A percentile compares a stretch with the other conserved stretches of the same genome.
Evolutionary conservation across 2,888 invertebrate species (phyloP).

Genomic region (Lithodes maja): DNA sequence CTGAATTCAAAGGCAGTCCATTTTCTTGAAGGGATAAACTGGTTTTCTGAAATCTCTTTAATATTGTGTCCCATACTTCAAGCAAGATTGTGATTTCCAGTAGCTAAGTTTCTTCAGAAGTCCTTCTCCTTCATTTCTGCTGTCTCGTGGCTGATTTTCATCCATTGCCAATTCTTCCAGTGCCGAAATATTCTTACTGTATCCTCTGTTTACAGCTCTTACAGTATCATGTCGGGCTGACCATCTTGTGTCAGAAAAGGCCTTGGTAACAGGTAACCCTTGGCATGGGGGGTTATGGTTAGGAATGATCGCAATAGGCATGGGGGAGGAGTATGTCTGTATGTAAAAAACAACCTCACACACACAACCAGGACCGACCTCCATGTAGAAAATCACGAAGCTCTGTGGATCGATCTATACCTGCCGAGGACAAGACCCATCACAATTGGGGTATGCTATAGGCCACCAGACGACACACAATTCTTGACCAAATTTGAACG

Average conservation of each 20-base stretch:
- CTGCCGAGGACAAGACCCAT: too few relatives aligned
- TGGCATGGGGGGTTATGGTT: too few relatives aligned
- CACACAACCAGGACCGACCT: too few relatives aligned
- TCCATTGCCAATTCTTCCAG: slow-evolving; percentile 26
- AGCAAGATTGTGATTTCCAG: slow-evolving; percentile 5
- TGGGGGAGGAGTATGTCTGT: too few relatives aligned
- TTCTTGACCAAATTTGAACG: too few relatives aligned
- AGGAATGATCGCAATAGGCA: too few relatives aligned
- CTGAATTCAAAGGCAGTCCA: slow-evolving; percentile 22
- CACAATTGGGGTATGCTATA: too few relatives aligned
- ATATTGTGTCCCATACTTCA: slow-evolving; percentile 11
- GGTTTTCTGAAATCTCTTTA: slow-evolving; percentile 11
- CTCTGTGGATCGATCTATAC: too few relatives aligned
- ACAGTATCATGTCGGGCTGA: slow-evolving; percentile 25
- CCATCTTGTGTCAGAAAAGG: slow-evolving; percentile 28
- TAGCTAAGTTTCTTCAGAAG: slow-evolving; percentile 1
- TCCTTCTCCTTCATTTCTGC: neutral
- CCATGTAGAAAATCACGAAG: too few relatives aligned
- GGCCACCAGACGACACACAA: too few relatives aligned
- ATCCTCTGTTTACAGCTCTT: slow-evolving; percentile 22
- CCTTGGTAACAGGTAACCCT: slow-evolving; percentile 20
- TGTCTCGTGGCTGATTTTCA: slow-evolving; percentile 22
- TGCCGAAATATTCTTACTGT: slow-evolving; percentile 15
- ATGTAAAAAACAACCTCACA: too few relatives aligned
- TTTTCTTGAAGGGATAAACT: slow-evolving; percentile 26